These are phyloP conservation scores for Acrobasis suavella DNA, from an alignment of 2,888 invertebrate genomes.

Conservation along the genomic window DNA sequence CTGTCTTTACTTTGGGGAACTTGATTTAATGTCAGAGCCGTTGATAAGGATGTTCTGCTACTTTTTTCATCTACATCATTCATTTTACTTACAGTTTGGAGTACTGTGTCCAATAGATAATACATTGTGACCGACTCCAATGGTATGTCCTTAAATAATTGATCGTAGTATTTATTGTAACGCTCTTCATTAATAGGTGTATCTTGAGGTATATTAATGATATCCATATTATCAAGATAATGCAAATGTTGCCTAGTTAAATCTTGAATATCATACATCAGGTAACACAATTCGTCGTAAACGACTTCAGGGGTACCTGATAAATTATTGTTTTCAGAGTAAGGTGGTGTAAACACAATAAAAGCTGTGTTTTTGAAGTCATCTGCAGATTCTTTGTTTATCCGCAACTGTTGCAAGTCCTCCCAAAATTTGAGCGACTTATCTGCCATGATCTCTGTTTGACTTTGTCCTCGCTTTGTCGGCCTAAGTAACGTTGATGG, in stretches of 20 bases:
- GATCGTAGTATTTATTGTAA: slow-evolving; percentile 44
- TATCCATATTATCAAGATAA: slow-evolving; percentile 73
- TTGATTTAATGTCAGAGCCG: slow-evolving; percentile 41
- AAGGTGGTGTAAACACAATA: slow-evolving; percentile 68
- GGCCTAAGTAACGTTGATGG: slow-evolving; percentile 54
- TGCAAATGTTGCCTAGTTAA: slow-evolving; percentile 70
- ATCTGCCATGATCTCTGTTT: slow-evolving; percentile 58
- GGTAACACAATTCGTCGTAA: slow-evolving; percentile 76
- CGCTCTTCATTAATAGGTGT: slow-evolving; percentile 31
- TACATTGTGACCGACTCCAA: slow-evolving; percentile 64
- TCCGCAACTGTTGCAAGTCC: slow-evolving; percentile 59
- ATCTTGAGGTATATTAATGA: slow-evolving; percentile 55
- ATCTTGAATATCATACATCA: slow-evolving; percentile 80
- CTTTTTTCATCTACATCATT: slow-evolving; percentile 39
- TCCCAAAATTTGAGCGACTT: slow-evolving; percentile 66
- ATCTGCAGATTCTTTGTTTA: slow-evolving; percentile 51
- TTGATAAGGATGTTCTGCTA: slow-evolving; percentile 46
- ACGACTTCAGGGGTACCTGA: slow-evolving; percentile 64
- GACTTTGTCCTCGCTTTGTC: slow-evolving; percentile 68
- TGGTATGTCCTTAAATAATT: slow-evolving; percentile 52
- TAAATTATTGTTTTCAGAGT: slow-evolving; percentile 53
- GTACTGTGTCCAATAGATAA: slow-evolving; percentile 61
- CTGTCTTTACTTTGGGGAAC: slow-evolving; percentile 32
- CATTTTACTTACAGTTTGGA: slow-evolving; percentile 51
- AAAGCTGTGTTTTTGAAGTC: slow-evolving; percentile 69